These are phyloP conservation scores for Solea solea DNA, from an alignment of 2,113 vertebrate species.

Conservation along the genomic window DNA sequence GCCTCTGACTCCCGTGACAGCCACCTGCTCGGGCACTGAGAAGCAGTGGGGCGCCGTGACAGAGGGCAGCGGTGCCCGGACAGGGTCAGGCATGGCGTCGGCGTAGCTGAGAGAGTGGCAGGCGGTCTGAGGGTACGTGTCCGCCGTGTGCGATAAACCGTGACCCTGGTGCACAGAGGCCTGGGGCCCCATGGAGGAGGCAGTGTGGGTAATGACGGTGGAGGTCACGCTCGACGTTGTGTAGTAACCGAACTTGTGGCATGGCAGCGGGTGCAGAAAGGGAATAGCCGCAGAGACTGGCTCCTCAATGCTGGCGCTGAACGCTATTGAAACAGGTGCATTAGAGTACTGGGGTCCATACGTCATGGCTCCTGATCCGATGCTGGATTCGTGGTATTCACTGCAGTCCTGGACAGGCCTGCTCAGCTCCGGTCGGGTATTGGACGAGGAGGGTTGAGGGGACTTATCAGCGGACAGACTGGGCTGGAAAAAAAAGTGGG, in stretches of 20 bases:
- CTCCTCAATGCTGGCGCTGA: constrained; percentile 58
- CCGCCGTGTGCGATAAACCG: constrained; percentile 56
- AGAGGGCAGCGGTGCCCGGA: constrained; percentile 51
- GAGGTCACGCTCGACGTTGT: constrained; percentile 47
- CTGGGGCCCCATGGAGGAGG: constrained; percentile 63
- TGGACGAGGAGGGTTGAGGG: constrained; percentile 65
- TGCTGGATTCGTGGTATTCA: constrained; percentile 58
- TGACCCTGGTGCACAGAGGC: constrained; percentile 52
- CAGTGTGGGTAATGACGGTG: constrained; percentile 82
- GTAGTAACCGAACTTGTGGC: constrained; percentile 73
- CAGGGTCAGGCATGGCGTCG: constrained; percentile 40
- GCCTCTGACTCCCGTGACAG: constrained; percentile 31
- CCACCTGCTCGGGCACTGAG: constrained; percentile 72
- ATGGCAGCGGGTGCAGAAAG: constrained; percentile 70
- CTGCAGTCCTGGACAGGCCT: constrained; percentile 59
- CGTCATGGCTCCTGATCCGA: constrained; percentile 35
- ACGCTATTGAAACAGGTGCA: constrained; percentile 38
- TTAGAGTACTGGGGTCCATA: constrained; percentile 62
- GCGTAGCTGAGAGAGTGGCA: constrained; percentile 69
- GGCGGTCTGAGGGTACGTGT: constrained; percentile 53
- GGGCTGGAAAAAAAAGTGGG: constrained; percentile 54
- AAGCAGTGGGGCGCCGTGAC: constrained; percentile 65
- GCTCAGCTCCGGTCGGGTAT: constrained; percentile 44
- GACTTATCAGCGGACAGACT: constrained; percentile 62
- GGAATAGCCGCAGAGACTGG: constrained; percentile 40